phyloP scores from a whole-genome alignment of 2,797 vertebrate genomes.

The Lacerta viridis region DNA sequence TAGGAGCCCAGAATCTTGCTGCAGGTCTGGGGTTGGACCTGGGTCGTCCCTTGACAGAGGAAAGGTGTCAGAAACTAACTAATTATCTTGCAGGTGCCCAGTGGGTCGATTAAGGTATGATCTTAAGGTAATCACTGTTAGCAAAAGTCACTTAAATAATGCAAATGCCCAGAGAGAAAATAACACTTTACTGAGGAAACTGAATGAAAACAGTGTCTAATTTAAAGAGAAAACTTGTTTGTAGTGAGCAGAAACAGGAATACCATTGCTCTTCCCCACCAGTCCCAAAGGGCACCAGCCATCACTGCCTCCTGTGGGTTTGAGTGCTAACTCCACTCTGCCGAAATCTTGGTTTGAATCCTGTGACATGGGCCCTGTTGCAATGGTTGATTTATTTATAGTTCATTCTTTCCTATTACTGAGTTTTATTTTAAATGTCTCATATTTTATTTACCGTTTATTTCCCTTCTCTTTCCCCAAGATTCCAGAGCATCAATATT shows the following conservation, averaged over 20 bases:
- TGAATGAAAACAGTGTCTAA: too few relatives aligned
- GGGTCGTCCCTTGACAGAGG: too few relatives aligned
- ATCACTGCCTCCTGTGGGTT: not conserved
- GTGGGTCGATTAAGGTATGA: not conserved
- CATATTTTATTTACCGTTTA: slow-evolving; percentile 6
- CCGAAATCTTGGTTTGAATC: not conserved
- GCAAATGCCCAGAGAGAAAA: not conserved
- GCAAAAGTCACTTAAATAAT: not conserved
- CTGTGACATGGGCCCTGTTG: not conserved
- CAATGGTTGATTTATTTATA: not conserved
- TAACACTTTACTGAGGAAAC: too few relatives aligned
- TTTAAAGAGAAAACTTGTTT: not conserved
- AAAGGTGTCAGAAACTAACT: too few relatives aligned
- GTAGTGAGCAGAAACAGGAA: not conserved
- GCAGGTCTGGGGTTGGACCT: too few relatives aligned
- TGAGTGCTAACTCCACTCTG: not conserved
- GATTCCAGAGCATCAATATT: not conserved
- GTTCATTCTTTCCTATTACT: not conserved
- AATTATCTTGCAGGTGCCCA: not conserved
- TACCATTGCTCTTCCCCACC: too few relatives aligned
- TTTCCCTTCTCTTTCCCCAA: not conserved
- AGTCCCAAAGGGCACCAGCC: too few relatives aligned
- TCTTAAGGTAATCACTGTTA: not conserved
- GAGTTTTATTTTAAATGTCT: not conserved
- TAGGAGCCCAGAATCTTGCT: too few relatives aligned